phyloP scores from a whole-genome alignment of 1,140 invertebrate genomes.

The Belonocnema kinseyi region DNA sequence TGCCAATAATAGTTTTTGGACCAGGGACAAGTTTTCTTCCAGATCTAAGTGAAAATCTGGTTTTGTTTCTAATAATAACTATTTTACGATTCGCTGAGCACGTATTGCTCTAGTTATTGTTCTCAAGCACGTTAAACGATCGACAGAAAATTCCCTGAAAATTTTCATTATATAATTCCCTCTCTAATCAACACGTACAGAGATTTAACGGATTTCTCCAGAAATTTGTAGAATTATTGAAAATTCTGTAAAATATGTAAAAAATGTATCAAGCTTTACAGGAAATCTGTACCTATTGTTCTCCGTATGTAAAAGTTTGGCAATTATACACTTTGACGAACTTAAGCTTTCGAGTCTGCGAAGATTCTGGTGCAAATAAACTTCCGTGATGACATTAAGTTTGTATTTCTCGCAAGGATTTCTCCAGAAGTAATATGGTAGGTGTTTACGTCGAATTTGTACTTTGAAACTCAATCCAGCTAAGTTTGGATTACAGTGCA shows the following conservation, averaged over 20 bases:
- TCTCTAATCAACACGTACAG: no score
- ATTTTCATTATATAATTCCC: no score
- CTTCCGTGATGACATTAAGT: constrained; percentile 16
- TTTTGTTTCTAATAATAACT: constrained; percentile 20
- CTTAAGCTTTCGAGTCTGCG: constrained; percentile 6
- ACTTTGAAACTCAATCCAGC: constrained; percentile 6
- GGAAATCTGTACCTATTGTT: no score
- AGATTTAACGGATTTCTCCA: no score
- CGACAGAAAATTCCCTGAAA: not conserved
- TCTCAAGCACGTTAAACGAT: constrained; percentile 13
- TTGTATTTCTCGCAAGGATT: not conserved
- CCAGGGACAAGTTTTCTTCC: constrained; percentile 2
- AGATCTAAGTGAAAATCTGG: not conserved
- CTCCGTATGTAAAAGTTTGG: not conserved
- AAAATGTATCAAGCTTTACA: no score
- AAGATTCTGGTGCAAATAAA: constrained; percentile 22
- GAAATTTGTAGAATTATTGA: no score
- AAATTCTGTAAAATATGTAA: no score
- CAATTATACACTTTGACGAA: constrained; percentile 13
- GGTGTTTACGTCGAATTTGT: constrained; percentile 22
- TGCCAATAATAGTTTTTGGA: not conserved
- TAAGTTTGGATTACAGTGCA: not conserved
- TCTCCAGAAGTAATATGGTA: not conserved
- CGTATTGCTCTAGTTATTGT: not conserved
- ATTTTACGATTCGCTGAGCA: constrained; percentile 10